These are phyloP conservation scores for Prosapia bicincta DNA, from an alignment of 2,888 invertebrate genomes.

Conservation along the genomic window DNA sequence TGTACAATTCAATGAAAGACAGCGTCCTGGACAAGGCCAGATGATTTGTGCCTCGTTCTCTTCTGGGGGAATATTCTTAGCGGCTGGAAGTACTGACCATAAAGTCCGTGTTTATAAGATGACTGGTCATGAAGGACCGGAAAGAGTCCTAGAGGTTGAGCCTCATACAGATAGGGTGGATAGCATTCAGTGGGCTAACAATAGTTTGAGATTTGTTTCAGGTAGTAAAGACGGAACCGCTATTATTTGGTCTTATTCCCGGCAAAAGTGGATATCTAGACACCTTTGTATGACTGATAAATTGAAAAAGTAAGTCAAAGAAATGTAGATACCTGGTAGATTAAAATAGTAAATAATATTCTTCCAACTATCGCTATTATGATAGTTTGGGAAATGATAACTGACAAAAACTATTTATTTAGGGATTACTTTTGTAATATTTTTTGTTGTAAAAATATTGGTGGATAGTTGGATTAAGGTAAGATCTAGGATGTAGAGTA, in stretches of 20 bases:
- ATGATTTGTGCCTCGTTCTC: constrained; percentile 93
- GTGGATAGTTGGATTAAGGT: no score
- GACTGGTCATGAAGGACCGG: constrained; percentile 66
- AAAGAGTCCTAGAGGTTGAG: constrained; percentile 69
- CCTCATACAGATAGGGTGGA: constrained; percentile 92
- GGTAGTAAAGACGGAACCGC: constrained; percentile 96
- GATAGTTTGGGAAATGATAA: no score
- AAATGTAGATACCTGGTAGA: no score
- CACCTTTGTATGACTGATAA: constrained; percentile 67
- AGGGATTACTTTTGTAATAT: no score
- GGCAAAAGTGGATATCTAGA: constrained; percentile 83
- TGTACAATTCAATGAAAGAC: constrained; percentile 86
- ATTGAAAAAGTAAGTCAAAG: constrained; percentile 45
- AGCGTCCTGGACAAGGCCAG: constrained; percentile 90
- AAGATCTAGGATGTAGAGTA: no score
- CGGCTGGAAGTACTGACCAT: constrained; percentile 93
- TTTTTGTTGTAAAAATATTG: no score
- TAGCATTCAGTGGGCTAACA: constrained; percentile 92
- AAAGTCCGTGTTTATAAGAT: constrained; percentile 89
- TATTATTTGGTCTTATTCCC: constrained; percentile 86
- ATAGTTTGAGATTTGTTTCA: constrained; percentile 82
- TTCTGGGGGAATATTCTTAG: constrained; percentile 84
- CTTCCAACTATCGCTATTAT: no score
- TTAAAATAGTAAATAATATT: no score
- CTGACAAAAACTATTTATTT: no score